Percentiles rank a stretch among this genome's conserved stretches.
phyloP scores from a whole-genome alignment of 2,113 vertebrate species.

The Machaerirhynchus nigripectus region DNA sequence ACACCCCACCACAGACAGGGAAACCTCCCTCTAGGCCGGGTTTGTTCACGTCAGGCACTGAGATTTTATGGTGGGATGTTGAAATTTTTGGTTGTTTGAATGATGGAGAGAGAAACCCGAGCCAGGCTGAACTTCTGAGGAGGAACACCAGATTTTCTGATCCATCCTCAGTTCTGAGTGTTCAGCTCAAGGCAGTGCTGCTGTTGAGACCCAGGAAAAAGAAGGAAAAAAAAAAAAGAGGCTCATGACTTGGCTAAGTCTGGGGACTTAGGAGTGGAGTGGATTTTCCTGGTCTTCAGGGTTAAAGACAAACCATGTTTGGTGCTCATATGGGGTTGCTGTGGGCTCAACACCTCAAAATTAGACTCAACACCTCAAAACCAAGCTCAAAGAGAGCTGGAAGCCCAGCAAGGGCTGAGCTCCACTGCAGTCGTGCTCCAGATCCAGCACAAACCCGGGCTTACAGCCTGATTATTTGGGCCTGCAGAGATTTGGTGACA shows the following conservation, averaged over 20 bases:
- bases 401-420: neutral
- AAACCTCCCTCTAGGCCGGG: neutral
- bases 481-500: neutral
- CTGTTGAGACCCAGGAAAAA: neutral
- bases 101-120: neutral
- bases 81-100: neutral
- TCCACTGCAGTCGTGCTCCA: accelerated
- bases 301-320: neutral
- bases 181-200: neutral
- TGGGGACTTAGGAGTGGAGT: neutral
- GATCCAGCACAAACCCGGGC: neutral
- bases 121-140: neutral
- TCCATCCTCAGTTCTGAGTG: neutral
- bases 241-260: neutral
- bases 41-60: neutral
- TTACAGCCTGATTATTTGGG: neutral
- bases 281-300: neutral
- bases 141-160: neutral
- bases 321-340: neutral
- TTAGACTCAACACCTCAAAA: neutral
- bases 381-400: neutral
- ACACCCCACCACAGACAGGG: neutral
- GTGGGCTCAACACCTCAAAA: neutral
- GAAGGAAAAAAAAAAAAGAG: neutral
- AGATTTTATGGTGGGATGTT: neutral